Percentiles rank a stretch among this genome's conserved stretches.
Conservation (phyloP, 1,140 invertebrate species). For the Macrobrachium rosenbergii region DNA sequence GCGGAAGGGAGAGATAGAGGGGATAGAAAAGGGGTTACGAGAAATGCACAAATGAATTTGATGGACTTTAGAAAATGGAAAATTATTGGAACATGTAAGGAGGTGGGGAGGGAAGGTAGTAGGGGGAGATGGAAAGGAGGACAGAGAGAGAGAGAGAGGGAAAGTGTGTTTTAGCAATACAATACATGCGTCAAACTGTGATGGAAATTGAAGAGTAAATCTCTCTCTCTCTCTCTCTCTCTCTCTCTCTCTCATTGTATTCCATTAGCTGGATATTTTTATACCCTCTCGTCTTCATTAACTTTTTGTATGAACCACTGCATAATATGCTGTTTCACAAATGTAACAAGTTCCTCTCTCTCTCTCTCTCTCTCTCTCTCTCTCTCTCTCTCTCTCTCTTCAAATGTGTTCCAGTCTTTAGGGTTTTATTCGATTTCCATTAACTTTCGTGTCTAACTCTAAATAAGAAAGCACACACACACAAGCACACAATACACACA, state of each 20-base stretch:
- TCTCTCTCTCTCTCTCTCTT: background rate
- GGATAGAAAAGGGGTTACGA: background rate
- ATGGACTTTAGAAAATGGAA: background rate
- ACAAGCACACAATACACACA: background rate
- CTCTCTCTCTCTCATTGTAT: background rate
- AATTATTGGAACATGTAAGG: background rate
- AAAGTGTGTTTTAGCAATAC: background rate
- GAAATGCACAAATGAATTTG: background rate
- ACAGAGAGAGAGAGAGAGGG: background rate
- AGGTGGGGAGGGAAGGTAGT: background rate
- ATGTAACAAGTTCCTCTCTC: background rate
- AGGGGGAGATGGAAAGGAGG: no score
- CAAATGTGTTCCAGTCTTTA: no score
- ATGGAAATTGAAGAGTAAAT: no score
- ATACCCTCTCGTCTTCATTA: background rate
- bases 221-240: background rate
- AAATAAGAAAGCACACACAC: slow-evolving; percentile 16
- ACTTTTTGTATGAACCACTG: no score
- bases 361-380: background rate
- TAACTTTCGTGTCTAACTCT: background rate
- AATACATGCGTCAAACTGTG: no score
- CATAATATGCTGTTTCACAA: no score
- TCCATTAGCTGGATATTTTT: background rate
- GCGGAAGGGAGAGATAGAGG: background rate
- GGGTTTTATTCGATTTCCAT: background rate